Percentiles rank a stretch among this genome's conserved stretches.
Conservation (phyloP, 2,888 invertebrate species). For the Neoitamus cyanurus region DNA sequence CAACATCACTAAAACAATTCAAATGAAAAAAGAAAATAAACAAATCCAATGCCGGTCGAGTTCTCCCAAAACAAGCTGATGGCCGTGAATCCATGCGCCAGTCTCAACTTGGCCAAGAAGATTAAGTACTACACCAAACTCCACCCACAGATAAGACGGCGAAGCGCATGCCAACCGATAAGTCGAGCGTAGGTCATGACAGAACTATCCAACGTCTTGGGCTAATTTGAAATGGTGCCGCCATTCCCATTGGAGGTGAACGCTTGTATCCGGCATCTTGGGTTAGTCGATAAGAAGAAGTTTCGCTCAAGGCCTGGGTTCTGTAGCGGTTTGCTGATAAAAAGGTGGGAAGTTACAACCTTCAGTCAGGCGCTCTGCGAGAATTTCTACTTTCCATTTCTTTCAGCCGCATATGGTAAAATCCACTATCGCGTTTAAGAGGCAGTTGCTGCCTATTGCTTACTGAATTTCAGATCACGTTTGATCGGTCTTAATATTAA, state of each 20-base stretch:
- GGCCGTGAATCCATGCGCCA: neutral
- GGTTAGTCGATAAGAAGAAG: neutral
- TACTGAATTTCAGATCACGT: neutral
- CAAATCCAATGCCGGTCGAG: neutral
- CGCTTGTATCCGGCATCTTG: neutral
- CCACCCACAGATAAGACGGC: conserved; percentile 21
- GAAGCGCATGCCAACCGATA: conserved; percentile 25
- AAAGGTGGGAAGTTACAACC: neutral
- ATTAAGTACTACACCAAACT: neutral
- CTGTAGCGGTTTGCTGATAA: neutral
- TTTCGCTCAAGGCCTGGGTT: neutral
- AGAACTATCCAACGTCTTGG: neutral
- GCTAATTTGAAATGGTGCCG: neutral
- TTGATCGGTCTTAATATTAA: no score
- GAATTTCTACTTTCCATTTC: neutral
- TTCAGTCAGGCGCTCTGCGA: neutral
- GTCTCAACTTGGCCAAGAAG: neutral
- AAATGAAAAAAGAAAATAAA: neutral
- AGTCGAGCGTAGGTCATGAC: conserved; percentile 6
- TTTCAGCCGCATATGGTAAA: neutral
- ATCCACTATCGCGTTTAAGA: neutral
- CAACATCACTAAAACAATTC: conserved; percentile 3
- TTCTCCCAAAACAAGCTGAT: neutral
- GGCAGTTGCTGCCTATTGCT: neutral
- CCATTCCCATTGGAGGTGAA: neutral